Evolutionary conservation across 2,113 vertebrate genomes (phyloP).

Genomic region (Mohoua ochrocephala): DNA sequence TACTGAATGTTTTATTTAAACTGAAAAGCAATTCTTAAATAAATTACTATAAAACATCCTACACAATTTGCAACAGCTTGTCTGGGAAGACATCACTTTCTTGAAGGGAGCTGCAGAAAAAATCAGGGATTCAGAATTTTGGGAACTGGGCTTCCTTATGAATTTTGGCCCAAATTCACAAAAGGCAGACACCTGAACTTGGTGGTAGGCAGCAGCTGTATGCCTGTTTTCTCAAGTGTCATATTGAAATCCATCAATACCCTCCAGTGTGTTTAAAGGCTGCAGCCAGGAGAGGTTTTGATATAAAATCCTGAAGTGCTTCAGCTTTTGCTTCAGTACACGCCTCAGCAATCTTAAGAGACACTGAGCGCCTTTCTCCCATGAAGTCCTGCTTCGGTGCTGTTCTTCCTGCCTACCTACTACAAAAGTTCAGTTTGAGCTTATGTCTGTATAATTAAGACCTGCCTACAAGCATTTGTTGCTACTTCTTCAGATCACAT

Average conservation of each 20-base stretch:
- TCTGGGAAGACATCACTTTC: not conserved
- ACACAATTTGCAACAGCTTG: not conserved
- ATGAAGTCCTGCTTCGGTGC: not conserved
- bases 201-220: not conserved
- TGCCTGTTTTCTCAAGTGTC: not conserved
- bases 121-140: not conserved
- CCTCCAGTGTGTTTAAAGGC: not conserved
- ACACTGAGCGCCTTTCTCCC: not conserved
- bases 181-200: not conserved
- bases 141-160: not conserved
- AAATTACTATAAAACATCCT: not conserved
- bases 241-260: not conserved
- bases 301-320: not conserved
- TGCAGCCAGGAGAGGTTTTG: not conserved
- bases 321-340: not conserved
- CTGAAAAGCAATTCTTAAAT: not conserved
- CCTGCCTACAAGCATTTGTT: not conserved
- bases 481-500: not conserved
- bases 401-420: not conserved
- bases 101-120: not conserved
- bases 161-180: not conserved
- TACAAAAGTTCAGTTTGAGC: not conserved
- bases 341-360: not conserved
- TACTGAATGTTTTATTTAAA: not conserved
- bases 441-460: not conserved